Base-by-base conservation (phyloP, 2,797 vertebrate species). In the Rhinogobio ventralis region DNA sequence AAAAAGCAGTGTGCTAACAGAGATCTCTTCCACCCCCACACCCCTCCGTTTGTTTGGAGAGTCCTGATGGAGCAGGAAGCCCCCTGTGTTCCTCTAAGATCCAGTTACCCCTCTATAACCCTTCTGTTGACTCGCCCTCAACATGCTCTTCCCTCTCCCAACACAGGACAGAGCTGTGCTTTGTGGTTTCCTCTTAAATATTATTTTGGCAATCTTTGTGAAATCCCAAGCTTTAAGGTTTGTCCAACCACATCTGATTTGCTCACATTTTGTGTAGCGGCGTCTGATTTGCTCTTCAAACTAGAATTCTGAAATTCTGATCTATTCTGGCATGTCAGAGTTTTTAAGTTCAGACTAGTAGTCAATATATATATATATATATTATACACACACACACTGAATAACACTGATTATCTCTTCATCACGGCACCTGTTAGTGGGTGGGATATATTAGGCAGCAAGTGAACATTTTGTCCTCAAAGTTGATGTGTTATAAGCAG, bases 11-110 rank as follows among this genome's bases (percentile, higher is more conserved):
- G 67, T 82, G 68, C 84, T 76, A 77, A 89, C 66, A 83, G 51
- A 83, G 74, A 55, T 80, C 30, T 62, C 39, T 45, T 78, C 42
- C 67, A 66, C 30, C 57, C 72, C 23, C 51, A 75, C 72, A 30
- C 62, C 25, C 46, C n/a, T 77, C 33, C 4, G 74, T 79, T 90
- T 90, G 86, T 88, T 90, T 90, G 79, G 51, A 87, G 75, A 89
- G 86, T 39, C 49, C 64, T 60, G 67, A 71, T 49, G 39, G 67
- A 84, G 87, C 88, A 88, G 89, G 89, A 92, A 91, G 87, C 57
- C 76, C 69, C 86, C 84, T 8, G 8, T 81, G 79, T 84, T 86
- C 87, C 84, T 85, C 76, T 62, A 62, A 83, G 87, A 87, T 91
- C 83, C 55, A 75, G 85, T 88, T 87, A 88, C 89, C 79, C 85